Percentiles rank a stretch among this genome's conserved stretches.
These are phyloP conservation scores for Parnassius apollo DNA, from an alignment of 2,888 invertebrate species.

Conservation along the genomic window DNA sequence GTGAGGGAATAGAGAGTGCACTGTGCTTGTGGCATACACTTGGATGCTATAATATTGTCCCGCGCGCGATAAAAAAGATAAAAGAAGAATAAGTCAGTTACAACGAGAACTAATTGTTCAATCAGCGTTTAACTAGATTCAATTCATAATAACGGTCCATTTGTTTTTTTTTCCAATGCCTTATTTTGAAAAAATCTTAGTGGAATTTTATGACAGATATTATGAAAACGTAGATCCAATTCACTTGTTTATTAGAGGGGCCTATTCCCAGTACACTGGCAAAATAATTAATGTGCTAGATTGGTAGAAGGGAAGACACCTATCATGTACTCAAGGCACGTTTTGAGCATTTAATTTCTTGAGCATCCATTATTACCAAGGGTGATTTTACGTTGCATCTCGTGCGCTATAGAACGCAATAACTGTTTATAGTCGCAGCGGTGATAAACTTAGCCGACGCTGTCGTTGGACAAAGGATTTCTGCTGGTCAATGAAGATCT, in stretches of 20 bases:
- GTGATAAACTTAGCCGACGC: constrained; percentile 60
- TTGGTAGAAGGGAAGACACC: constrained; percentile 24
- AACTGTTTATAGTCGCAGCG: constrained; percentile 59
- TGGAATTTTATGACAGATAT: too few relatives aligned
- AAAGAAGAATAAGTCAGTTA: too few relatives aligned
- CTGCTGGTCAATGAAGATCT: constrained; percentile 43
- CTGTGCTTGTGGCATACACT: too few relatives aligned
- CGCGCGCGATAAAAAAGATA: too few relatives aligned
- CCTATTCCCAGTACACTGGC: constrained; percentile 12
- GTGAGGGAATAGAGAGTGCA: too few relatives aligned
- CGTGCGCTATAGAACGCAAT: constrained; percentile 55
- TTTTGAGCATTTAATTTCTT: constrained; percentile 52
- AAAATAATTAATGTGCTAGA: constrained; percentile 24
- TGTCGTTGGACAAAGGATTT: constrained; percentile 64
- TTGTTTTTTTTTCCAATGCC: too few relatives aligned
- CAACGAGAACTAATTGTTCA: too few relatives aligned
- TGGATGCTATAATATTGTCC: too few relatives aligned
- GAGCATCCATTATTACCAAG: constrained; percentile 50
- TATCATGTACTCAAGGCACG: constrained; percentile 33
- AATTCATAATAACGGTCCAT: too few relatives aligned
- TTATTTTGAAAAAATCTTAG: too few relatives aligned
- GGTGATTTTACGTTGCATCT: constrained; percentile 56
- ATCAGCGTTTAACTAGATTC: too few relatives aligned
- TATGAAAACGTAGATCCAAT: not conserved
- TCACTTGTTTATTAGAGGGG: constrained; percentile 21